These are phyloP conservation scores for Automeris io DNA, from an alignment of 2,888 invertebrate genomes.

Conservation along the genomic window DNA sequence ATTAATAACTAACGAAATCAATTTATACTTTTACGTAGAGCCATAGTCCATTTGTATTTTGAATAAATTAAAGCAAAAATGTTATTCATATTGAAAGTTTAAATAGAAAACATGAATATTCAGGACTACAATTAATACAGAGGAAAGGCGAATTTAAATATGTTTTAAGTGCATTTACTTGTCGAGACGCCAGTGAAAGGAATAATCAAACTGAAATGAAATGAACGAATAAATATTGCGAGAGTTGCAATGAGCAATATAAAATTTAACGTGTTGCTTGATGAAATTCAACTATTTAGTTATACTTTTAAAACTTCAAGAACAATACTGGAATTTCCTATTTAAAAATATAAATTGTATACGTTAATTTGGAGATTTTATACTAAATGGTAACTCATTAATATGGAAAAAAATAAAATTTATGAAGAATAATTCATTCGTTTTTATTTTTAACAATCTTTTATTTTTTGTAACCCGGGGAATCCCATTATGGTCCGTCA, in stretches of 20 bases:
- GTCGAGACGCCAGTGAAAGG: slow-evolving; percentile 23
- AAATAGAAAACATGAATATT: slow-evolving; percentile 12
- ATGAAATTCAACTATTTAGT: too few relatives aligned
- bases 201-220: slow-evolving; percentile 26
- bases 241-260: slow-evolving; percentile 11
- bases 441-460: too few relatives aligned
- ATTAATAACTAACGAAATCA: not conserved
- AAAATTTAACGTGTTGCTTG: too few relatives aligned
- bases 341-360: too few relatives aligned
- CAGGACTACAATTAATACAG: slow-evolving; percentile 12
- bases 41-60: not conserved
- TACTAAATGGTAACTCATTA: too few relatives aligned
- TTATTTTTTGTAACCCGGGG: too few relatives aligned
- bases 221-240: slow-evolving; percentile 24
- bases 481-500: too few relatives aligned
- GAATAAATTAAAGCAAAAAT: slow-evolving; percentile 5
- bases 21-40: not conserved
- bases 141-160: slow-evolving; percentile 24
- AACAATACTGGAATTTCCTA: too few relatives aligned
- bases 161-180: slow-evolving; percentile 31
- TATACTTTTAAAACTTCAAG: too few relatives aligned
- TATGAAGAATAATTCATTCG: too few relatives aligned
- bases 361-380: too few relatives aligned
- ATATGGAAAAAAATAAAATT: too few relatives aligned
- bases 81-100: slow-evolving; percentile 8